Conservation (phyloP, 1,140 invertebrate species). For the Coptotermes formosanus region DNA sequence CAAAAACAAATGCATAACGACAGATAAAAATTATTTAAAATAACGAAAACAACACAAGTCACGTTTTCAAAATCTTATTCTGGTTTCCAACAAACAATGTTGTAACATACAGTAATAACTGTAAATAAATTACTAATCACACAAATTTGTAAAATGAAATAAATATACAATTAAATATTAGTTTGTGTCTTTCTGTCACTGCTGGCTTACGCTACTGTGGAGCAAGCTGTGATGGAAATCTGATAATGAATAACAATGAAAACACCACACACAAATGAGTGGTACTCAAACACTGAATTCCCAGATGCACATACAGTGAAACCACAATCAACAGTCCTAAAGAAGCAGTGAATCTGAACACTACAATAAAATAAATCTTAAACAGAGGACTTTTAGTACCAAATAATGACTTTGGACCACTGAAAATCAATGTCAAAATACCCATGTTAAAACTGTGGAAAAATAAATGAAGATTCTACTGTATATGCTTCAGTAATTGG, state of each 20-base stretch:
- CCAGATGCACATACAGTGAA: not conserved
- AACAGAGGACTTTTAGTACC: too few relatives aligned
- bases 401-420: too few relatives aligned
- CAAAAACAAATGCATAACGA: not conserved
- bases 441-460: too few relatives aligned
- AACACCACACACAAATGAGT: not conserved
- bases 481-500: too few relatives aligned
- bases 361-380: too few relatives aligned
- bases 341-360: too few relatives aligned
- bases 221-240: not conserved
- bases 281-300: not conserved
- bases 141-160: not conserved
- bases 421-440: too few relatives aligned
- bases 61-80: conserved; percentile 9
- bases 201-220: not conserved
- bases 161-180: not conserved
- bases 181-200: conserved; percentile 1
- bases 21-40: not conserved
- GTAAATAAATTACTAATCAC: not conserved
- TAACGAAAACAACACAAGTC: not conserved
- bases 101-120: not conserved
- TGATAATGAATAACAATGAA: not conserved
- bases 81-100: not conserved
- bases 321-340: too few relatives aligned
- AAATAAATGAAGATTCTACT: too few relatives aligned